phyloP scores from a whole-genome alignment of 2,113 vertebrate species.

The Erpornis zantholeuca region DNA sequence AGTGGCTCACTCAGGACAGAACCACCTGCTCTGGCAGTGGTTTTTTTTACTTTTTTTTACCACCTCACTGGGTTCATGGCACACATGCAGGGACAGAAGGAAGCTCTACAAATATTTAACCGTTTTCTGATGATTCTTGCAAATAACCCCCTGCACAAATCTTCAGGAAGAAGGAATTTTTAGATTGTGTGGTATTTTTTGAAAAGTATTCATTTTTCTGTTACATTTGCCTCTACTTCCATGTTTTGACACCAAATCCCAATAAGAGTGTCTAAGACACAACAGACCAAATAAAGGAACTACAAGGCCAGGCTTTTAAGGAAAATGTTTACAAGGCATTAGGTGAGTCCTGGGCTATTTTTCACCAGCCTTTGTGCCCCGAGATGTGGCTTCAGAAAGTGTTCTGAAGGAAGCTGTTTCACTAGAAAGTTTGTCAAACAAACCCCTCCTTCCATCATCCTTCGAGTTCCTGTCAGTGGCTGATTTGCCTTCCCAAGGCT shows the following conservation, averaged over 20 bases:
- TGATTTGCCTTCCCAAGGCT: neutral
- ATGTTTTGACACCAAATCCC: neutral
- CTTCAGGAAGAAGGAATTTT: neutral
- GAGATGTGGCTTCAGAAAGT: neutral
- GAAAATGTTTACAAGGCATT: neutral
- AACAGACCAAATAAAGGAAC: neutral
- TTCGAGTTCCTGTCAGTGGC: too few relatives aligned
- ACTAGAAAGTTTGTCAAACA: accelerated
- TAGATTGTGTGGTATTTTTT: neutral
- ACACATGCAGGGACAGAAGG: neutral
- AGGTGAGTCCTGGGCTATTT: neutral
- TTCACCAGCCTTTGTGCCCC: neutral
- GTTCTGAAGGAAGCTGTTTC: neutral
- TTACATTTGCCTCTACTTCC: neutral
- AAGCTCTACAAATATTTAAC: neutral
- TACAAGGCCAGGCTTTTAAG: neutral
- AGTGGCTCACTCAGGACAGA: neutral
- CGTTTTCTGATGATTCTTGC: neutral
- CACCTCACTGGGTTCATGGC: neutral
- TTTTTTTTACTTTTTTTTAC: too few relatives aligned
- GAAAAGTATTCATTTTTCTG: neutral
- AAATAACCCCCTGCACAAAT: neutral
- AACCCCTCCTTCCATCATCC: neutral
- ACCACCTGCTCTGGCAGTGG: neutral
- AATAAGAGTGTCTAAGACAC: neutral